Evolutionary conservation across 1,140 invertebrate genomes (phyloP).

Genomic region (Drosophila pachea): DNA sequence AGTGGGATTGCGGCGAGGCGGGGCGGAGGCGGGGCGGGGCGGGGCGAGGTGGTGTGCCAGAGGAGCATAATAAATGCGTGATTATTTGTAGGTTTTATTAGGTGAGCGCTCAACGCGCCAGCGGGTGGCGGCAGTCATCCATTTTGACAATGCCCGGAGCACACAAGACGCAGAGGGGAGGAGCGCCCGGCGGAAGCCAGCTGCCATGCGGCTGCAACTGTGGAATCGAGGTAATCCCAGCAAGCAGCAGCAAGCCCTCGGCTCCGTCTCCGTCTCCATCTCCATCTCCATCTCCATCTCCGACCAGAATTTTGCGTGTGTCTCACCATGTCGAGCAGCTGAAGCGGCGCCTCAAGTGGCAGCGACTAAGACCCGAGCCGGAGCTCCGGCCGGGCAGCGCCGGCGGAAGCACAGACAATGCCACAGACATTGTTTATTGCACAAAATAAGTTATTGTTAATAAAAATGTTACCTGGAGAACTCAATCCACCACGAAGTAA

Average conservation of each 20-base stretch:
- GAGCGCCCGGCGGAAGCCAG: slow-evolving; percentile 30
- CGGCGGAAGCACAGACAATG: slow-evolving; percentile 31
- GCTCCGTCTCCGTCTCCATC: too few relatives aligned
- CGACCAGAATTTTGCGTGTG: slow-evolving; percentile 30
- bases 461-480: slow-evolving; percentile 39
- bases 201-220: slow-evolving; percentile 19
- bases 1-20: too few relatives aligned
- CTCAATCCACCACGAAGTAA: slow-evolving; percentile 20
- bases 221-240: slow-evolving; percentile 61
- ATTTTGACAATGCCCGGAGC: slow-evolving; percentile 1
- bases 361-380: slow-evolving; percentile 3
- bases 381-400: background rate
- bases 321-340: slow-evolving; percentile 51
- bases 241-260: slow-evolving; percentile 34
- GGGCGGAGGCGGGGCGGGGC: too few relatives aligned
- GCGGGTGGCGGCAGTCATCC: slow-evolving; percentile 28
- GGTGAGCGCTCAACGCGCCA: slow-evolving; percentile 50
- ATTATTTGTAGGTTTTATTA: slow-evolving; percentile 74
- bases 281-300: too few relatives aligned
- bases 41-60: background rate
- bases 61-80: slow-evolving; percentile 67
- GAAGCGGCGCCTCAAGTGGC: slow-evolving; percentile 44
- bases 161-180: too few relatives aligned
- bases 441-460: slow-evolving; percentile 56
- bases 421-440: slow-evolving; percentile 48